These are phyloP conservation scores for Yponomeuta malinellus DNA, from an alignment of 2,888 invertebrate species.

Conservation along the genomic window DNA sequence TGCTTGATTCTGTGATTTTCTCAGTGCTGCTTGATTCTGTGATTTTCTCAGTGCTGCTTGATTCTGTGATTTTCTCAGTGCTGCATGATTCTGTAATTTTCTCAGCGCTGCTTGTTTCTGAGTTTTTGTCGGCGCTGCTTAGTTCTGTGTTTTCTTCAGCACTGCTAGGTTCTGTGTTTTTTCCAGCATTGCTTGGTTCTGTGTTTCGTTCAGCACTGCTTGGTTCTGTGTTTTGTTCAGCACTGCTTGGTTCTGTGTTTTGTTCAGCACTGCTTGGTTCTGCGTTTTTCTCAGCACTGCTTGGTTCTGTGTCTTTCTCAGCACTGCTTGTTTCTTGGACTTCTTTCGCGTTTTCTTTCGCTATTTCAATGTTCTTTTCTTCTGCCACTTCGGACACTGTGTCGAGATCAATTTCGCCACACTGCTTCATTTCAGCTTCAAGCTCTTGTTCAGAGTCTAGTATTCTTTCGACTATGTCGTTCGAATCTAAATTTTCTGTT, in stretches of 20 bases:
- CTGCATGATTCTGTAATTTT: conserved; percentile 8
- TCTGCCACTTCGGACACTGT: conserved; percentile 27
- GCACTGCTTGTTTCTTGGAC: conserved; percentile 5
- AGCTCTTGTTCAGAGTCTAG: conserved; percentile 57
- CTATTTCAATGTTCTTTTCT: background rate
- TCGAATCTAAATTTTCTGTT: conserved; percentile 52
- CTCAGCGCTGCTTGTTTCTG: background rate
- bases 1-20: background rate
- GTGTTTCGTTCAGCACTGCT: conserved; percentile 18
- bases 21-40: conserved; percentile 21
- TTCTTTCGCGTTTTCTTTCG: conserved; percentile 22
- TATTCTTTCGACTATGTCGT: conserved; percentile 60
- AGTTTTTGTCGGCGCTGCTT: background rate
- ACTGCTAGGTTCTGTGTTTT: background rate
- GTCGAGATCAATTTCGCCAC: conserved; percentile 30
- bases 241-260: background rate
- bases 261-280: background rate
- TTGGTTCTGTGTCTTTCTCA: conserved; percentile 18
- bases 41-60: conserved; percentile 20
- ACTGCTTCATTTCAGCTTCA: conserved; percentile 41
- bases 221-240: background rate
- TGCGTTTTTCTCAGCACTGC: background rate
- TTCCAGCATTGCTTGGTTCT: background rate
- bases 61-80: conserved; percentile 22
- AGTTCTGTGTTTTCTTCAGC: background rate